Base-by-base conservation (phyloP, 2,888 invertebrate species). In the Parnassius smintheus region DNA sequence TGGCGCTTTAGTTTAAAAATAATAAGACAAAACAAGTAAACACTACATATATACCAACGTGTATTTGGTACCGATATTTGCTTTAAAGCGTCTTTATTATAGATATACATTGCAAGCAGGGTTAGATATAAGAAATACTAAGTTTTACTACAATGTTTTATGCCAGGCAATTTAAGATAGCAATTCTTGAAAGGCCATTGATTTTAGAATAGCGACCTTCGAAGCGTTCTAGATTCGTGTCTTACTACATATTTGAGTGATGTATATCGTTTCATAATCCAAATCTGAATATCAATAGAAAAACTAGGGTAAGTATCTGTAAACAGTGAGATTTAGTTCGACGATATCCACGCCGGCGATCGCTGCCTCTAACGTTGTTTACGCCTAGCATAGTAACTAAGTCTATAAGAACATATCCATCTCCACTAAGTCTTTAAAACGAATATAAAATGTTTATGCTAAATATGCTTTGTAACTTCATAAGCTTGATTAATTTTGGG, bases 321-420 rank as follows among this genome's bases (percentile, higher is more conserved):
- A 49, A 56, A 55, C 60, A 18, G 59, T 59, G 44, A 51, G 22
- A 49, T 60, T 49, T 50, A 48, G 55, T 58, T 46, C 25, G 35
- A 62, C 56, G 46, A 61, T 52, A 57, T 49, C 68, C 69, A 68
- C 72, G 68, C 62, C 69, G 66, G 68, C 66, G 58, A 60, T 62
- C 55, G 65, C 72, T 69, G 74, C 75, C 71, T 71, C 59, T 59
- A 79, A 78, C 81, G 77, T 75, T 70, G 73, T 75, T 75, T 75
- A 45, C 7, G 22, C 9, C 68, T 61, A 64, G 65, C 65, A 57
- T 61, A 50, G 68, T 73, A 75, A 78, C 76, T 72, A 52, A 49
- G 58, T 25, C 3, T 25, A 25, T 25, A 4, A 25, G 25, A 25
- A 4, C 3, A 25, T 25, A 25, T 25, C 25, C 0, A 4, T 25